phyloP scores from a whole-genome alignment of 1,140 invertebrate species.

The Tetraneura akinire region DNA sequence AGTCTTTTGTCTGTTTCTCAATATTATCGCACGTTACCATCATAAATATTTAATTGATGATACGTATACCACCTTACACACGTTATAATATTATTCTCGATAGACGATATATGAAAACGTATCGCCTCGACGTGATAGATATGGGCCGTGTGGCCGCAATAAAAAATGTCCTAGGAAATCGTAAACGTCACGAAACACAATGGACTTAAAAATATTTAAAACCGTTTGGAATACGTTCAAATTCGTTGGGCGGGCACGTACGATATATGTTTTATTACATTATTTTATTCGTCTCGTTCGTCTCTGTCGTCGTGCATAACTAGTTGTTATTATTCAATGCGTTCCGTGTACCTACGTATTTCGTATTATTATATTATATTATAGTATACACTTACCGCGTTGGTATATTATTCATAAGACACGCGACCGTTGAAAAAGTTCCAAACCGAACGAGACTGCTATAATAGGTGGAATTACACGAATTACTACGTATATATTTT shows the following conservation, averaged over 20 bases:
- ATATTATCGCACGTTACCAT: too few relatives aligned
- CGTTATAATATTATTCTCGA: too few relatives aligned
- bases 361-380: too few relatives aligned
- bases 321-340: slow-evolving; percentile 4
- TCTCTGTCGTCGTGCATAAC: background rate
- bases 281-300: background rate
- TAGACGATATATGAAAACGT: too few relatives aligned
- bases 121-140: too few relatives aligned
- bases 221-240: slow-evolving; percentile 27
- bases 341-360: background rate
- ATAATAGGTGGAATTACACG: background rate
- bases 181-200: background rate
- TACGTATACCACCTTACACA: too few relatives aligned
- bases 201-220: background rate
- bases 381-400: too few relatives aligned
- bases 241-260: background rate
- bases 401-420: slow-evolving; percentile 20
- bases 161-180: background rate
- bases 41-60: too few relatives aligned
- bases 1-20: too few relatives aligned
- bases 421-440: slow-evolving; percentile 26
- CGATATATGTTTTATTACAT: background rate
- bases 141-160: background rate
- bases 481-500: too few relatives aligned
- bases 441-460: background rate